Percentiles rank a stretch among this genome's conserved stretches.
Conservation (phyloP, 2,113 vertebrate species). For the Chitala chitala region DNA sequence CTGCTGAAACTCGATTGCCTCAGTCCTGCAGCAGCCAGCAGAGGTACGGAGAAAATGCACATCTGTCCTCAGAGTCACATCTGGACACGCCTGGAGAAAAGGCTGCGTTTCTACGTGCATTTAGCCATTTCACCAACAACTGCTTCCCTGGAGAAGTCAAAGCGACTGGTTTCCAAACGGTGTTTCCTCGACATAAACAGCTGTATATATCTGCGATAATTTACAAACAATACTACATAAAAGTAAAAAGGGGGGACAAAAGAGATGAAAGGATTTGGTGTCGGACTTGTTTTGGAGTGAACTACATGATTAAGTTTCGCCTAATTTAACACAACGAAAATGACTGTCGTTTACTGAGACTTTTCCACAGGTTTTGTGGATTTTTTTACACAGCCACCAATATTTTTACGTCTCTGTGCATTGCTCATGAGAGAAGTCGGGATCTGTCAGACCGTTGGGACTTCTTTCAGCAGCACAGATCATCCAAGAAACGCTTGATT, state of each 20-base stretch:
- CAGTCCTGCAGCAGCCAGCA: neutral
- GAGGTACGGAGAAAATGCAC: neutral
- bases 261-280: conserved; percentile 13
- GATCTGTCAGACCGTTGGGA: neutral
- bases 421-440: neutral
- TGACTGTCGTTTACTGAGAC: neutral
- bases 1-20: neutral
- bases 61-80: conserved; percentile 9
- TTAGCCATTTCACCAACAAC: neutral
- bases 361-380: neutral
- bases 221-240: neutral
- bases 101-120: neutral
- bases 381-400: neutral
- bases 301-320: neutral
- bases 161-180: neutral
- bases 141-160: neutral
- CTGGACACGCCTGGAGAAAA: neutral
- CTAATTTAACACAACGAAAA: neutral
- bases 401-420: neutral
- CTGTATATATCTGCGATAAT: conserved; percentile 11
- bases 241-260: neutral
- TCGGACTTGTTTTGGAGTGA: neutral
- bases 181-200: conserved; percentile 2
- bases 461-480: neutral
- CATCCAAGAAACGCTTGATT: conserved; percentile 1